Evolutionary conservation across 2,888 invertebrate species (phyloP), one percentile per base, ranked within the genome.

Genomic region (Sisyra nigra): DNA sequence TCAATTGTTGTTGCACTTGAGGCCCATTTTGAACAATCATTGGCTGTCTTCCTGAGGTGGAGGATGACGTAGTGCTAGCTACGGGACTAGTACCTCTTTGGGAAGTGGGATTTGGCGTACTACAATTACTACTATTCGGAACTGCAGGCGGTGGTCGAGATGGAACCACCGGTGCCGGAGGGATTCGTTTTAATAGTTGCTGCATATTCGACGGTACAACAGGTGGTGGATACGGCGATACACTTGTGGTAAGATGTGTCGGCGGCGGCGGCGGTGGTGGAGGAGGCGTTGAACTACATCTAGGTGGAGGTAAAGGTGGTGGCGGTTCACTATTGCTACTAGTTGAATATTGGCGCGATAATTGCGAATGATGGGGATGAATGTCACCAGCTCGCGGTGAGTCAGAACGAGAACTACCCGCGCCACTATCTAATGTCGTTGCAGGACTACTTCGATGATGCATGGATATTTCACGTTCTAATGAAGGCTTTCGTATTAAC

Each of bases 351-450:
- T 80, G 79, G 41, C 82, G 68, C 50, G 72, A 74, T 33, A 82
- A 66, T 52, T 80, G 80, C 37, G 77, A 73, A 55, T 82, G 72
- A 37, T 69, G 66, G 17, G 61, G 15, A 18, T 49, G 46, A 11
- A 40, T 42, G 13, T 51, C 44, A 33, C 51, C 55, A 50, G 80
- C 70, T 49, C 88, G 76, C 11, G 88, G 89, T 59, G 87, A 88
- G 58, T 91, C 91, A 5, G 91, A 91, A 43, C 89, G 72, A 36
- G 87, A 87, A 57, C 86, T 86, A 40, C 87, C 87, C 10, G 87
- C 87, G 13, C 87, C 88, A 43, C 85, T 86, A 57, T 88, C 88
- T 46, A 88, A 66, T 15, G 87, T 87, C 7, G 91, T 89, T 46
- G 88, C 66, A 14, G 87, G 87, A 7, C 91, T 89, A 58, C 88